Evolutionary conservation across 2,113 vertebrate species (phyloP).

Genomic region (Pteronura brasiliensis): DNA sequence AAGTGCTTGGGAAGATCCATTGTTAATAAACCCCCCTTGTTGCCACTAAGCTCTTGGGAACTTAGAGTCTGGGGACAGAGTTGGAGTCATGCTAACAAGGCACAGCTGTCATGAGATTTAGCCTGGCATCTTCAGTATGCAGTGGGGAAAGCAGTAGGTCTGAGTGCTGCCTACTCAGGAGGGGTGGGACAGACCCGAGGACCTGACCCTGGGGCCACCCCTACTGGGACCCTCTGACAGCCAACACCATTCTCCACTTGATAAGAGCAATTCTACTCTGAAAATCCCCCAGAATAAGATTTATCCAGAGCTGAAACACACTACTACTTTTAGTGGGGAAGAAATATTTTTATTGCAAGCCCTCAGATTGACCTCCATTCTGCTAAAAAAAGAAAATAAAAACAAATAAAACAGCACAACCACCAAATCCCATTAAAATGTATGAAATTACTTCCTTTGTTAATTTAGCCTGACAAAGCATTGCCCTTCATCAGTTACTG

Average conservation of each 20-base stretch:
- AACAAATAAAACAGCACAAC: neutral
- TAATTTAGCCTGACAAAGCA: neutral
- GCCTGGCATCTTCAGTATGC: neutral
- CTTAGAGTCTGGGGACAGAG: neutral
- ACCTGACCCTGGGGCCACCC: neutral
- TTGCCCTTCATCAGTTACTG: neutral
- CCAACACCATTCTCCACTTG: neutral
- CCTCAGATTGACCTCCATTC: neutral
- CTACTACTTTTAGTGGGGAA: neutral
- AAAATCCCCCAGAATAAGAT: neutral
- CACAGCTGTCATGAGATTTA: neutral
- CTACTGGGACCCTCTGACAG: neutral
- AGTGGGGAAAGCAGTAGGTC: neutral
- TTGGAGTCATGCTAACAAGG: neutral
- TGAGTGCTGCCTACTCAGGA: no score
- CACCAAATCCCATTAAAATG: neutral
- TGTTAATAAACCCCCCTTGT: neutral
- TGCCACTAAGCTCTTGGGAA: neutral
- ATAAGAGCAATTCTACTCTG: neutral
- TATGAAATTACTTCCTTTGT: neutral
- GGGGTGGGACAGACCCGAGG: neutral
- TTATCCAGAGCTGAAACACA: neutral
- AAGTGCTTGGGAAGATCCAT: neutral
- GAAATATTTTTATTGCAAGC: neutral
- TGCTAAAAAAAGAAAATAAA: neutral